Percentiles rank a stretch among this genome's conserved stretches.
phyloP scores from a whole-genome alignment of 2,113 vertebrate genomes.

The Ivindomyrus marchei region DNA sequence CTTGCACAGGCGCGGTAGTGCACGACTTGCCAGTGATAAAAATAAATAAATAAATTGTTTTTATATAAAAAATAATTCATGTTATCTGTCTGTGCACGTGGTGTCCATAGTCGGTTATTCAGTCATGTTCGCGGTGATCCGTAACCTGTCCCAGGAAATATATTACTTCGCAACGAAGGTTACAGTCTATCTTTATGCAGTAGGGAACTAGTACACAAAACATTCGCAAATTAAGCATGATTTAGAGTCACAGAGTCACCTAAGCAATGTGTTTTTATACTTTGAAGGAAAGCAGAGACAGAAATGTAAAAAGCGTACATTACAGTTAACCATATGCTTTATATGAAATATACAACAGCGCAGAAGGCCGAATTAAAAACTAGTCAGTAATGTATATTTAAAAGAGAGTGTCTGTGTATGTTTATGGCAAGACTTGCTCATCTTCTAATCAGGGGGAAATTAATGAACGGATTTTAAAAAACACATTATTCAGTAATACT shows the following conservation, averaged over 20 bases:
- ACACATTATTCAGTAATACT: neutral
- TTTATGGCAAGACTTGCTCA: neutral
- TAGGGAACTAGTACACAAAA: neutral
- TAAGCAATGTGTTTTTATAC: neutral
- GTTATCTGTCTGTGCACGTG: neutral
- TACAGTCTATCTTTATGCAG: neutral
- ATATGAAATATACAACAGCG: neutral
- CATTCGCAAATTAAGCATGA: neutral
- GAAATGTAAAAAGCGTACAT: neutral
- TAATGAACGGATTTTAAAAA: neutral
- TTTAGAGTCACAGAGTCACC: neutral
- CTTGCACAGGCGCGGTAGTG: neutral
- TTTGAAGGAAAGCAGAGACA: neutral
- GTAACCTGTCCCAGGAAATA: neutral
- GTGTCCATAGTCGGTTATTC: neutral
- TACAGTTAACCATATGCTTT: neutral
- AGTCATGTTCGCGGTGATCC: neutral
- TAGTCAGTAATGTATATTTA: neutral
- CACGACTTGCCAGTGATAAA: neutral
- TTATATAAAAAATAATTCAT: neutral
- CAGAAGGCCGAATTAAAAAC: neutral
- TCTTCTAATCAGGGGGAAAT: neutral
- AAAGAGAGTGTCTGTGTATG: neutral
- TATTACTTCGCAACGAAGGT: neutral
- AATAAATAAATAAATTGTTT: neutral